These are phyloP conservation scores for Macropodus opercularis DNA, from an alignment of 2,797 vertebrate genomes.

Conservation along the genomic window DNA sequence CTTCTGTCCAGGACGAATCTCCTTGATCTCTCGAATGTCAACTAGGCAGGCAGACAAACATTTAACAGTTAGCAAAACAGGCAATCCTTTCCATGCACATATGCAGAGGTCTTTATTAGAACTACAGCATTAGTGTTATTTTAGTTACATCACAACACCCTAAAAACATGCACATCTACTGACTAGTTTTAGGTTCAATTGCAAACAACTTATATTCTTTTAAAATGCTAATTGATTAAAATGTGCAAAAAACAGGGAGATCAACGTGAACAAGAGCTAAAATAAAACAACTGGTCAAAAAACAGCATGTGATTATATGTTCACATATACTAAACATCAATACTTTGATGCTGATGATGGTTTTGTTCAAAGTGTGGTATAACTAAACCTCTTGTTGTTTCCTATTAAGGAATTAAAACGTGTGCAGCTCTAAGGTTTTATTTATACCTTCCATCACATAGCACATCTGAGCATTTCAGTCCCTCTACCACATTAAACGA, in stretches of 20 bases:
- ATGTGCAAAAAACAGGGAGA: too few species aligned
- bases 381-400: background rate
- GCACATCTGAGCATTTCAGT: background rate
- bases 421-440: too few species aligned
- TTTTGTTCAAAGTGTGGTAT: background rate
- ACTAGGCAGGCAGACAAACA: constrained; percentile 77
- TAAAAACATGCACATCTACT: background rate
- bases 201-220: too few species aligned
- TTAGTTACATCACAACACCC: background rate
- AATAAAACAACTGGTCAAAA: too few species aligned
- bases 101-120: background rate
- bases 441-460: background rate
- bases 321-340: background rate
- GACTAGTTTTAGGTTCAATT: too few species aligned
- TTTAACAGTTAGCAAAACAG: constrained; percentile 12
- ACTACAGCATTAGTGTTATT: background rate
- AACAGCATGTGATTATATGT: background rate
- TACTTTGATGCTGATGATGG: background rate
- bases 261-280: too few species aligned
- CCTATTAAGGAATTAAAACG: too few species aligned
- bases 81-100: background rate
- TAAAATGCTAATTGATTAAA: too few species aligned
- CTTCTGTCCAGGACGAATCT: constrained; percentile 93
- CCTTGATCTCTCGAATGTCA: constrained; percentile 97
- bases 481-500: constrained; percentile 39